These are phyloP conservation scores for Venturia canescens DNA, from an alignment of 1,140 invertebrate genomes.

Conservation along the genomic window DNA sequence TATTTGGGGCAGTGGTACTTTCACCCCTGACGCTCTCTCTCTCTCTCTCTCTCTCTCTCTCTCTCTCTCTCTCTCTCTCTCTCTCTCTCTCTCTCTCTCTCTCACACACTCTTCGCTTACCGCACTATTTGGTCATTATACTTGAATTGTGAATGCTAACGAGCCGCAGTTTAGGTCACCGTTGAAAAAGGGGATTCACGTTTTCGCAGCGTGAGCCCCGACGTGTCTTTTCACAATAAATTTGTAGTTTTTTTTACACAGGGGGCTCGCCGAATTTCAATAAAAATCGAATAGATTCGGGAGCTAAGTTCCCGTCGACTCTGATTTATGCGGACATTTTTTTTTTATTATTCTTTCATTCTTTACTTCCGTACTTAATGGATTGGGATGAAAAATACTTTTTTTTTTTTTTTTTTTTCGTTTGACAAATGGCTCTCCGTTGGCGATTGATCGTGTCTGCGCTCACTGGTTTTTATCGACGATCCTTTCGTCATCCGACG, in stretches of 20 bases:
- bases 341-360: too few species aligned
- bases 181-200: neutral
- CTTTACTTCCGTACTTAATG: too few species aligned
- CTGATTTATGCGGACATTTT: too few species aligned
- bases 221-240: neutral
- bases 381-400: too few species aligned
- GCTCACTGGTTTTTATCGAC: too few species aligned
- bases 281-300: neutral
- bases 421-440: too few species aligned
- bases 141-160: conserved; percentile 12
- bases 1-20: conserved; percentile 40
- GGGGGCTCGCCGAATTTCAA: neutral
- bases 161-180: neutral
- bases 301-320: too few species aligned
- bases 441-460: too few species aligned
- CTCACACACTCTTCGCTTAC: neutral
- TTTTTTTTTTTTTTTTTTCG: too few species aligned
- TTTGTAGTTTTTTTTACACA: neutral
- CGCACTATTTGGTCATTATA: conserved; percentile 19
- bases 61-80: neutral
- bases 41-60: neutral
- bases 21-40: conserved; percentile 2
- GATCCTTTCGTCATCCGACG: too few species aligned
- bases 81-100: neutral
- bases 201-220: neutral